phyloP scores from a whole-genome alignment of 2,888 invertebrate genomes.

The Oxycera nigricornis region DNA sequence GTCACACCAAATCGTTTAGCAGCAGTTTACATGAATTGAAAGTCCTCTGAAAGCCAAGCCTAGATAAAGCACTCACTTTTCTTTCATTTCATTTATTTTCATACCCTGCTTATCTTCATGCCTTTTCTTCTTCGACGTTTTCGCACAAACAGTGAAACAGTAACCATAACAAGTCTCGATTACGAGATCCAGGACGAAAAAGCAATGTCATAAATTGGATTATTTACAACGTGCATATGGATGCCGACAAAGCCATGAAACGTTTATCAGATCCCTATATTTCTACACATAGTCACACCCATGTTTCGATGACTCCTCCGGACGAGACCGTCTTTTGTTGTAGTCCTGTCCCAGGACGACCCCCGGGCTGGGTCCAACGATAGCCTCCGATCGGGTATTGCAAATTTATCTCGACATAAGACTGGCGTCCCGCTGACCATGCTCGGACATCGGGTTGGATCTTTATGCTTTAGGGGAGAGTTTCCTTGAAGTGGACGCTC shows the following conservation, averaged over 20 bases:
- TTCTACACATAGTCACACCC: constrained; percentile 1
- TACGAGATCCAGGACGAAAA: background rate
- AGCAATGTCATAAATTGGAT: background rate
- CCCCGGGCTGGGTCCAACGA: background rate
- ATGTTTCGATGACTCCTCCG: background rate
- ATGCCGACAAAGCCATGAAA: background rate
- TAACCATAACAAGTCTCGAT: background rate
- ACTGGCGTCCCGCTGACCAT: background rate
- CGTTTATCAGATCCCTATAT: background rate
- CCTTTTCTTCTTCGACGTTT: background rate
- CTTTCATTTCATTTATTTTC: too few relatives aligned
- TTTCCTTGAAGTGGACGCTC: background rate
- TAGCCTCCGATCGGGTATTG: background rate
- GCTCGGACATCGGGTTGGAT: background rate
- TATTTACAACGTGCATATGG: background rate
- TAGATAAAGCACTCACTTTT: too few relatives aligned
- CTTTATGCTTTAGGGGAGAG: background rate
- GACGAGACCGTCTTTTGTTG: background rate
- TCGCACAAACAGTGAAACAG: background rate
- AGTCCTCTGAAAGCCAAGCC: too few relatives aligned
- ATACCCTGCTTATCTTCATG: too few relatives aligned
- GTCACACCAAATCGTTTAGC: too few relatives aligned
- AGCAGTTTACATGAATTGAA: too few relatives aligned
- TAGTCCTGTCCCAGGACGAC: background rate
- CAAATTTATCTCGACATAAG: background rate